These are phyloP conservation scores for Leptinotarsa rubiginosa DNA, from an alignment of 2,888 invertebrate genomes.

Conservation along the genomic window DNA sequence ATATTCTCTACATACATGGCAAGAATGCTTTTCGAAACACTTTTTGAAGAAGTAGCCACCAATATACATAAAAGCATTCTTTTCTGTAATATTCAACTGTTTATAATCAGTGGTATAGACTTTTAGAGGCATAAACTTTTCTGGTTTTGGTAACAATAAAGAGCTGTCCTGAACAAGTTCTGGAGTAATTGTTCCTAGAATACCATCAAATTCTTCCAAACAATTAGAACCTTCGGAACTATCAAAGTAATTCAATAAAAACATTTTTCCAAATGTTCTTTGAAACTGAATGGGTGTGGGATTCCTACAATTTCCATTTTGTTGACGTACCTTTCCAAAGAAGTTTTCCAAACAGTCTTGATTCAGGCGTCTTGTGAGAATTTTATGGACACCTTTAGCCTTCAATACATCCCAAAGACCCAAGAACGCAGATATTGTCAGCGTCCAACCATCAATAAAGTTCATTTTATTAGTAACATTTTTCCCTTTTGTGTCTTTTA, in stretches of 20 bases:
- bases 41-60: constrained; percentile 13
- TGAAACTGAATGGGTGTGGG: constrained; percentile 23
- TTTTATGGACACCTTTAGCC: constrained; percentile 28
- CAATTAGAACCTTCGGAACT: constrained; percentile 22
- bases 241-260: constrained; percentile 19
- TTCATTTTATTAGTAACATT: constrained; percentile 34
- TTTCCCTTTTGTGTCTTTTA: constrained; percentile 20
- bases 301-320: constrained; percentile 23
- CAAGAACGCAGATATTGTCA: constrained; percentile 28
- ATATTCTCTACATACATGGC: constrained; percentile 18
- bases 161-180: constrained; percentile 17
- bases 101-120: constrained; percentile 20
- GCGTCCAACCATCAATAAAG: constrained; percentile 35
- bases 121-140: constrained; percentile 8
- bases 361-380: constrained; percentile 44
- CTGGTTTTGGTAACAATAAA: constrained; percentile 6
- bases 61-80: constrained; percentile 14
- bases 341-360: constrained; percentile 45
- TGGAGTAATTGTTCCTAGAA: constrained; percentile 14
- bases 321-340: constrained; percentile 18
- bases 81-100: constrained; percentile 16
- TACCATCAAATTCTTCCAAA: constrained; percentile 18
- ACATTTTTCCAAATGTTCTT: constrained; percentile 5
- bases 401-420: constrained; percentile 33
- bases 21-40: constrained; percentile 14